Evolutionary conservation across 2,888 invertebrate genomes (phyloP).

Genomic region (Caenorhabditis afra): DNA sequence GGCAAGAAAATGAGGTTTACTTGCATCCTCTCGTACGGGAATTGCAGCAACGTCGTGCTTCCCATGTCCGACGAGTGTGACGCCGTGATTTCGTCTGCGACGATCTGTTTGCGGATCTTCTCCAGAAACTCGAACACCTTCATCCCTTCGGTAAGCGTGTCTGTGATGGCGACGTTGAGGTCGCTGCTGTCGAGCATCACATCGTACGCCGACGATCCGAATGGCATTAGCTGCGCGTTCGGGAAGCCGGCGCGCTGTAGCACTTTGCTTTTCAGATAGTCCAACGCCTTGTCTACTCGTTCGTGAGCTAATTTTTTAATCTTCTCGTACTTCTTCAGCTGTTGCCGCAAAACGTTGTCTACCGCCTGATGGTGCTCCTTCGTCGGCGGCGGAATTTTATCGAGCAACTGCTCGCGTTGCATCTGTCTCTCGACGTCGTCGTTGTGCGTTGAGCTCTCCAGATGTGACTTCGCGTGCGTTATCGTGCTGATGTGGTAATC

Average conservation of each 20-base stretch:
- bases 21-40: slow-evolving; percentile 15
- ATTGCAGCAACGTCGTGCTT: slow-evolving; percentile 11
- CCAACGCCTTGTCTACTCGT: neutral
- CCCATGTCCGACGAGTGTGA: slow-evolving; percentile 37
- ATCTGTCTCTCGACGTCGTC: slow-evolving; percentile 25
- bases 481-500: slow-evolving; percentile 61
- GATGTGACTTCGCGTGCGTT: slow-evolving; percentile 54
- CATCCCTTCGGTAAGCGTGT: neutral
- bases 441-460: slow-evolving; percentile 52
- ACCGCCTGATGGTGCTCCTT: slow-evolving; percentile 5
- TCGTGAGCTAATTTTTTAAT: neutral
- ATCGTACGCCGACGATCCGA: slow-evolving; percentile 44
- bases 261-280: slow-evolving; percentile 8
- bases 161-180: slow-evolving; percentile 42
- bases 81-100: slow-evolving; percentile 26
- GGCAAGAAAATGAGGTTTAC: slow-evolving; percentile 34
- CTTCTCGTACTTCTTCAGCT: slow-evolving; percentile 17
- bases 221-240: slow-evolving; percentile 15
- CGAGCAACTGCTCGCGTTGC: slow-evolving; percentile 18
- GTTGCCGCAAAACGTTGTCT: slow-evolving; percentile 8
- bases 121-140: slow-evolving; percentile 24
- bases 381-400: neutral
- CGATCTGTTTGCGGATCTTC: slow-evolving; percentile 22
- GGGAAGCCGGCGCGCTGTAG: slow-evolving; percentile 2
- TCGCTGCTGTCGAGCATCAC: slow-evolving; percentile 35